Evolutionary conservation across 2,113 vertebrate genomes (phyloP), one percentile per base, ranked within the genome.

Genomic region (Hoplias malabaricus): DNA sequence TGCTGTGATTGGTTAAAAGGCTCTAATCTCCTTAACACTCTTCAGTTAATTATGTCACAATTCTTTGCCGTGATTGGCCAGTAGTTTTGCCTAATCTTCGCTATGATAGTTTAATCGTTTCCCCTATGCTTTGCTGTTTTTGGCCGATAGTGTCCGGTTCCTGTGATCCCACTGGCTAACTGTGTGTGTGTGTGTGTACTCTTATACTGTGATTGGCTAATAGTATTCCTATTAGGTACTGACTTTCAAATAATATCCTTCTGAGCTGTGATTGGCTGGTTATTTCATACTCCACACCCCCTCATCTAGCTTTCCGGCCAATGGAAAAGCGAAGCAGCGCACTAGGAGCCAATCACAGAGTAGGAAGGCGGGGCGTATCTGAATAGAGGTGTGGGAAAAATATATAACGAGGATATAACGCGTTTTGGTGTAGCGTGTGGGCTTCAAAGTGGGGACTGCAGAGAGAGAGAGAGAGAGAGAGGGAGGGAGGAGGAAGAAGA

Each of bases 401-500:
- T 1, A 23, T 2, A 48, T 5, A 48, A n/a, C 4, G 43, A 14
- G 43, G 5, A 48, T n/a, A 48, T 48, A 19, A 48, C 19, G 46
- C 46, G 46, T n/a, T 48, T 48, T 48, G 16, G 8, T 13, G 71
- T 34, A 53, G 42, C 31, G 54, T 46, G 67, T 43, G 53, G 63
- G 57, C 75, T n/a, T 59, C 27, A 29, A 16, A 59, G 56, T 38
- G 65, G 34, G 34, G 48, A 50, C 65, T 62, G 77, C 77, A 63
- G 82, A 83, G 48, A 82, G 48, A 33, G 63, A 61, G 25, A 74
- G 57, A 61, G 66, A 61, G 53, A 59, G 53, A 54, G 70, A 75
- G 57, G 50, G 78, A 68, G 86, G 82, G 84, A 40, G 84, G 79
- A 67, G 66, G 66, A 54, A 53, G 54, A 50, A 57, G 72, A 76